Evolutionary conservation across 2,888 invertebrate species (phyloP).

Genomic region (Bombylius discolor): DNA sequence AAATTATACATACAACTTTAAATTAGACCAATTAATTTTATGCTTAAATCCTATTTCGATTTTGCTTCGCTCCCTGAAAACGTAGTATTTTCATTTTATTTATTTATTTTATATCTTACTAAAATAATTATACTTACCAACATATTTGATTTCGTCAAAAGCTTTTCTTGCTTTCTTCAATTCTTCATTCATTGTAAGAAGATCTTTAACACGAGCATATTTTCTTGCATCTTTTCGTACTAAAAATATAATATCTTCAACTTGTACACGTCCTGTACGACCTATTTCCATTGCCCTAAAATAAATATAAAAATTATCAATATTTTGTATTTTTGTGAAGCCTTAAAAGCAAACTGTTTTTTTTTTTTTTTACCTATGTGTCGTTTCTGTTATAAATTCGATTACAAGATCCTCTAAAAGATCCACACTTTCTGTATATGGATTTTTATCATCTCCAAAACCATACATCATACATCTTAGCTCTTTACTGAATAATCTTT

Average conservation of each 20-base stretch:
- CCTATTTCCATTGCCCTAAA: constrained; percentile 91
- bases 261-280: constrained; percentile 88
- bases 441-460: constrained; percentile 98
- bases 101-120: no score
- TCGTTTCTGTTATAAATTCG: constrained; percentile 93
- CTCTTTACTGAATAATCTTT: constrained; percentile 82
- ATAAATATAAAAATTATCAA: no score
- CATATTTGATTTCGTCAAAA: constrained; percentile 97
- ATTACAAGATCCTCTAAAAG: constrained; percentile 93
- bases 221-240: constrained; percentile 94
- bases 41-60: not conserved
- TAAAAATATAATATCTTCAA: constrained; percentile 93
- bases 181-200: constrained; percentile 97
- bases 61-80: constrained; percentile 2
- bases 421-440: constrained; percentile 97
- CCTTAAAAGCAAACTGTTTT: no score
- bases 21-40: no score
- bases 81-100: not conserved
- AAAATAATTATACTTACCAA: constrained; percentile 45
- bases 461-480: constrained; percentile 98
- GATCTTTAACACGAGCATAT: constrained; percentile 92
- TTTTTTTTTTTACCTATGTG: constrained; percentile 46
- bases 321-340: no score
- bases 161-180: constrained; percentile 96
- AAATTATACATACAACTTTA: no score